phyloP scores from a whole-genome alignment of 2,888 invertebrate genomes.

The Phlogophora meticulosa region DNA sequence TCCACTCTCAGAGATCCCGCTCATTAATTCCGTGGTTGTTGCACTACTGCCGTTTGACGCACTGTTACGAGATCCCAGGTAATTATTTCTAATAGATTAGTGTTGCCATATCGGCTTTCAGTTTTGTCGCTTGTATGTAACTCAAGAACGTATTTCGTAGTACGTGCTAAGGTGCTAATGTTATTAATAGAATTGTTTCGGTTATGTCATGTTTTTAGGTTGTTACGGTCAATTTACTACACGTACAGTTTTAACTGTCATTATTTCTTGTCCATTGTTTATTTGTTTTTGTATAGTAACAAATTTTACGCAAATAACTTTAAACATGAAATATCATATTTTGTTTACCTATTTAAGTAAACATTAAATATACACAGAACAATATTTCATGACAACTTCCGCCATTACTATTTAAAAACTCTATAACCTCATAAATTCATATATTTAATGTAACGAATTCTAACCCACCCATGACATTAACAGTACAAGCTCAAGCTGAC shows the following conservation, averaged over 20 bases:
- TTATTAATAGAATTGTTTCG: slow-evolving; percentile 21
- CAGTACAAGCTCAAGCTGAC: slow-evolving; percentile 62
- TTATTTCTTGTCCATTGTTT: neutral
- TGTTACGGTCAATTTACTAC: slow-evolving; percentile 6
- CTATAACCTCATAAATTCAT: neutral
- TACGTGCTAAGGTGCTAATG: slow-evolving; percentile 6
- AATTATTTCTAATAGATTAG: slow-evolving; percentile 56
- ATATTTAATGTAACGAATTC: neutral
- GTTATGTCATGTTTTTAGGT: slow-evolving; percentile 15
- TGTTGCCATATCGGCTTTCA: slow-evolving; percentile 40
- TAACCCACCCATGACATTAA: slow-evolving; percentile 28
- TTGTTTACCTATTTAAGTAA: neutral
- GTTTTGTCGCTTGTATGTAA: slow-evolving; percentile 39
- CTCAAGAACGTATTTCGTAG: slow-evolving; percentile 34
- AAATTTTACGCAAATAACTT: no score
- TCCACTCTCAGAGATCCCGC: slow-evolving; percentile 66
- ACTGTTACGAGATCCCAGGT: slow-evolving; percentile 63
- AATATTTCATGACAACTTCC: neutral
- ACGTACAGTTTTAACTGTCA: neutral
- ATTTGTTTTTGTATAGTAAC: neutral
- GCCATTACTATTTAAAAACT: no score
- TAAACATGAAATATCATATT: no score
- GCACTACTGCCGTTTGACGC: slow-evolving; percentile 62
- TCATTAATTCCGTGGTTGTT: slow-evolving; percentile 69
- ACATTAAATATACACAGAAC: neutral